These are phyloP conservation scores for Periplaneta americana DNA, from an alignment of 1,140 invertebrate genomes.

Conservation along the genomic window DNA sequence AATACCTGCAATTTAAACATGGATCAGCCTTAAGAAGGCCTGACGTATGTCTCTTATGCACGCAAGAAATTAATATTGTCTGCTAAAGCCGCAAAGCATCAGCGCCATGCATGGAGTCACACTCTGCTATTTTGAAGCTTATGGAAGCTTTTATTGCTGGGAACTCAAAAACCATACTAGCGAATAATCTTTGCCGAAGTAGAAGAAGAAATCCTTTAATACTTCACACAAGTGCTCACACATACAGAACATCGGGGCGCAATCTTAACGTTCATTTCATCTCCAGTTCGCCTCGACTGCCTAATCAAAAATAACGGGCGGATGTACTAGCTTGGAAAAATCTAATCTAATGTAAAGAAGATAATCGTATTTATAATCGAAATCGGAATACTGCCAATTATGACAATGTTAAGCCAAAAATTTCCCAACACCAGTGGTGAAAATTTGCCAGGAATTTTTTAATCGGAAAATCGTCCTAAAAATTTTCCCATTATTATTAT, in stretches of 20 bases:
- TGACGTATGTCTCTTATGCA: neutral
- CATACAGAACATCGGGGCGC: neutral
- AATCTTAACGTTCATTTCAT: neutral
- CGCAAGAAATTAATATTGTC: neutral
- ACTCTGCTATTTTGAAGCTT: neutral
- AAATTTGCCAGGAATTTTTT: too few relatives aligned
- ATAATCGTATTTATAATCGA: too few relatives aligned
- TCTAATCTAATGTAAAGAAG: too few relatives aligned
- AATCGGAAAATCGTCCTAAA: too few relatives aligned
- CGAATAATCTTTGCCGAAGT: neutral
- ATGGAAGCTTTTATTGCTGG: neutral
- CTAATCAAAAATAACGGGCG: neutral
- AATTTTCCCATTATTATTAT: too few relatives aligned
- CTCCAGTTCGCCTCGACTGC: neutral
- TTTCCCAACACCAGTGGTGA: too few relatives aligned
- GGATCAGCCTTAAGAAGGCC: neutral
- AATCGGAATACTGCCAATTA: too few relatives aligned
- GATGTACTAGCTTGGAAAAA: too few relatives aligned
- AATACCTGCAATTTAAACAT: too few relatives aligned
- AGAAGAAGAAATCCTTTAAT: neutral
- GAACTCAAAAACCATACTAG: neutral
- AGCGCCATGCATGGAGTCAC: neutral
- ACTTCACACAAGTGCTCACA: neutral
- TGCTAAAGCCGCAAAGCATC: neutral
- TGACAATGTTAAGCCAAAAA: too few relatives aligned